These are phyloP conservation scores for Actinemys pallida DNA, from an alignment of 2,113 vertebrate species.

Conservation along the genomic window DNA sequence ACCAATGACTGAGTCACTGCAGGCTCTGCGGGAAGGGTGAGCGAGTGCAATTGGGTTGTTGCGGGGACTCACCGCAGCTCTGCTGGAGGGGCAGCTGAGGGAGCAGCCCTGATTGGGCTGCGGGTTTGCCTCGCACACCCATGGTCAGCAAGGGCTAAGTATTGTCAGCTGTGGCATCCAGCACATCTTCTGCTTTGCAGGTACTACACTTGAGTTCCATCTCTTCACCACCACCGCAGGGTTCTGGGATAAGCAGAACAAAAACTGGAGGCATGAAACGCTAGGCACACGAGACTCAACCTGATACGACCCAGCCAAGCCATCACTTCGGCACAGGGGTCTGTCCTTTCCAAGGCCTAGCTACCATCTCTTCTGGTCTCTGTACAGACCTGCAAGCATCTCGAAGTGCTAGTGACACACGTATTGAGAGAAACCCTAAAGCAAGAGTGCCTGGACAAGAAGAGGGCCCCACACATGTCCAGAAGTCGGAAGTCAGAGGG, in stretches of 20 bases:
- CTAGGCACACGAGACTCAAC: neutral
- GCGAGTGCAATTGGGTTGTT: neutral
- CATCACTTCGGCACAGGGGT: neutral
- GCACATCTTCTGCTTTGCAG: neutral
- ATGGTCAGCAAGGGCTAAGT: neutral
- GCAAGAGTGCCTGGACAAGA: fast-evolving
- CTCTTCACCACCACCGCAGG: neutral
- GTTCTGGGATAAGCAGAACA: neutral
- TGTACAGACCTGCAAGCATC: neutral
- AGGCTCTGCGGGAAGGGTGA: neutral
- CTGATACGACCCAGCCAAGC: neutral
- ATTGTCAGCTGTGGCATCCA: neutral
- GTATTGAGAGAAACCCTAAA: fast-evolving
- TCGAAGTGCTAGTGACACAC: neutral
- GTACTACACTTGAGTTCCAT: neutral
- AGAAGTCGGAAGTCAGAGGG: neutral
- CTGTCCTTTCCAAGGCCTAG: too few species aligned
- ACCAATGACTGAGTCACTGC: neutral
- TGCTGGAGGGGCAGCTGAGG: neutral
- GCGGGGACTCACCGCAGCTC: neutral
- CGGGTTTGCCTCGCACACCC: neutral
- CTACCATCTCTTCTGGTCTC: neutral
- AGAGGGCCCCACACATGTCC: neutral
- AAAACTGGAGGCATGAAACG: neutral
- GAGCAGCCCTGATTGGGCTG: too few species aligned